Evolutionary conservation across 1,140 invertebrate species (phyloP), one percentile per base, ranked within the genome.

Genomic region (Temnothorax longispinosus): DNA sequence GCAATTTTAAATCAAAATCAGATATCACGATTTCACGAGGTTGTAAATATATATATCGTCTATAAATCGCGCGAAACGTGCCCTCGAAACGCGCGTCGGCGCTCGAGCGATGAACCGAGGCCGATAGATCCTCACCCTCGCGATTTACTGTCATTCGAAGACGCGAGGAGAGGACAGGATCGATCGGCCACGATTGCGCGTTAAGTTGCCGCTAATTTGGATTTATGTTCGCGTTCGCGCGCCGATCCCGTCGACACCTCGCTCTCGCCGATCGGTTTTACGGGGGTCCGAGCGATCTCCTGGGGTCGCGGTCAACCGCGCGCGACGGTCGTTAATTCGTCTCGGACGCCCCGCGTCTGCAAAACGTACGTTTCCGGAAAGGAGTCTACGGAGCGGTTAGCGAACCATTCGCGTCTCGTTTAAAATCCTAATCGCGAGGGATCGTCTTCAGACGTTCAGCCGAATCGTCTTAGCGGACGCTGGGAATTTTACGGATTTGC

Each of bases 141-240:
- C 88, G 86, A 90, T 90, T 90, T 89, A 90, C 86, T 60, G 86
- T 89, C 88, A 89, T 90, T 89, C n/a, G 50, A 62, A 47, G 44
- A 78, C 41, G 60, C 77, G n/a, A n/a, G 15, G n/a, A 60, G 62
- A 87, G 86, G 27, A 58, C 65, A 80, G 86, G 62, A 78, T 74
- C 87, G 87, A 92, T 93, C 91, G 88, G 87, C 81, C 77, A 35
- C 69, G 58, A 27, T 65, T 60, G 74, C 80, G 86, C 87, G 91
- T 88, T 92, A 89, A 84, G 86, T 91, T 90, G 87, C 86, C 91
- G 93, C 93, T 93, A 93, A 93, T 93, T 93, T 93, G 93, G 91
- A 93, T 93, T 93, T 93, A 93, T 93, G 92, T 93, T 93, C 89
- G 88, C 88, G 89, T 92, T 93, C 85, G 89, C 82, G 89, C 82